Evolutionary conservation across 2,888 invertebrate species (phyloP), one percentile per base, ranked within the genome.

Genomic region (Macaria notata): DNA sequence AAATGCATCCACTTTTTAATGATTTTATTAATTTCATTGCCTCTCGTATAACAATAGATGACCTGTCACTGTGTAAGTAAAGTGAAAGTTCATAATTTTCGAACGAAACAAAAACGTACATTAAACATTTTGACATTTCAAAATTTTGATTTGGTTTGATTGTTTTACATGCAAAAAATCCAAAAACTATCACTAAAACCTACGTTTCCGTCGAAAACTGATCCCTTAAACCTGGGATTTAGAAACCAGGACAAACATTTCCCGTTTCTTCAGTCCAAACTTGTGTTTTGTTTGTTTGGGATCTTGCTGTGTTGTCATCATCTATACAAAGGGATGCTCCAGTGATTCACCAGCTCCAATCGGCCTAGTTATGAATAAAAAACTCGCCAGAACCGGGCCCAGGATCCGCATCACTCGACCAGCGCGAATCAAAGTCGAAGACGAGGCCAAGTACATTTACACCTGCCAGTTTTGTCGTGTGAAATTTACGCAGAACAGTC

Each of bases 401-500:
- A 83, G 84, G 65, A 85, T 89, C 58, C 73, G 89, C 7, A 83
- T 88, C 30, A 90, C 88, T 0, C 71, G 86, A 49, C 84, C 87
- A 44, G 71, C 78, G 2, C 67, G 82, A 49, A 66, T 73, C 4
- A 83, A 81, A 69, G 51, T 75, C 0, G 87, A 88, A 4, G 82
- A 81, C 0, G 86, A 88, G 38, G 81, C 86, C 2, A 75, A 79
- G 49, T 85, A 75, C 45, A 75, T 89, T 0, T 89, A 88, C 70
- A 83, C 83, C 19, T 91, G 90, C 43, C 88, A 90, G 56, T 91
- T 84, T 54, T 91, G 90, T 62, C 75, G 84, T 0, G 57, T 86
- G 3, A 91, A 88, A 63, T 91, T 91, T 59, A 81, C 89, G 0
- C 88, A 88, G 42, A 91, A 90, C 71, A 88, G 84, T 52, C 86